Conservation (phyloP, 2,888 invertebrate species). For the Pyralis farinalis region DNA sequence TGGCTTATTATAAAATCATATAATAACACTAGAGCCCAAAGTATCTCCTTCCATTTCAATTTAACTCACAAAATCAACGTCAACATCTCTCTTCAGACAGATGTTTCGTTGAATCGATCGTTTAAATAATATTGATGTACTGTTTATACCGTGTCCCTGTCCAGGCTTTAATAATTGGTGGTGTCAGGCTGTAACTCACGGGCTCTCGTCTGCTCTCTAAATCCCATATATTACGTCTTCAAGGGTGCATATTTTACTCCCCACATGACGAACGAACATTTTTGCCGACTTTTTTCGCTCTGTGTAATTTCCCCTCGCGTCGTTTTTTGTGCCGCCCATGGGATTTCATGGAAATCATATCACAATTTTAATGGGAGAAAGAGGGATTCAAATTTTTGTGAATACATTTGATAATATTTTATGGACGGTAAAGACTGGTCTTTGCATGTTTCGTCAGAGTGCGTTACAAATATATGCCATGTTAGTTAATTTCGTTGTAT, state of each 20-base stretch:
- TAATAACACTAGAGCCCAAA: no score
- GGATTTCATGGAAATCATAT: constrained; percentile 5
- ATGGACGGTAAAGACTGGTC: no score
- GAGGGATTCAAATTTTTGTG: not conserved
- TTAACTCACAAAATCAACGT: no score
- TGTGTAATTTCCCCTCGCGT: constrained; percentile 6
- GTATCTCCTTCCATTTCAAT: no score
- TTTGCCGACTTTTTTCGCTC: constrained; percentile 6
- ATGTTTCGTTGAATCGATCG: no score
- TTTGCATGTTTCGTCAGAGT: no score
- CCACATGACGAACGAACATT: constrained; percentile 9
- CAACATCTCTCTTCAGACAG: no score
- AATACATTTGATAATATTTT: no score
- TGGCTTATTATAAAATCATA: no score
- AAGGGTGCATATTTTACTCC: constrained; percentile 15
- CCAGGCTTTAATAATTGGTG: constrained; percentile 4
- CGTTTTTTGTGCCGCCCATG: constrained; percentile 5
- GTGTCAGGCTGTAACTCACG: constrained; percentile 9
- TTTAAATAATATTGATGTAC: no score
- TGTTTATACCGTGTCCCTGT: constrained; percentile 1
- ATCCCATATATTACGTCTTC: constrained; percentile 10
- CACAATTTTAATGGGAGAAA: constrained; percentile 4
- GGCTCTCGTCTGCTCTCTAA: constrained; percentile 5
- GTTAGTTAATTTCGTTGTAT: no score
- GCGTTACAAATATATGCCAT: no score